phyloP scores from a whole-genome alignment of 1,140 invertebrate genomes.

The Aethina tumida region DNA sequence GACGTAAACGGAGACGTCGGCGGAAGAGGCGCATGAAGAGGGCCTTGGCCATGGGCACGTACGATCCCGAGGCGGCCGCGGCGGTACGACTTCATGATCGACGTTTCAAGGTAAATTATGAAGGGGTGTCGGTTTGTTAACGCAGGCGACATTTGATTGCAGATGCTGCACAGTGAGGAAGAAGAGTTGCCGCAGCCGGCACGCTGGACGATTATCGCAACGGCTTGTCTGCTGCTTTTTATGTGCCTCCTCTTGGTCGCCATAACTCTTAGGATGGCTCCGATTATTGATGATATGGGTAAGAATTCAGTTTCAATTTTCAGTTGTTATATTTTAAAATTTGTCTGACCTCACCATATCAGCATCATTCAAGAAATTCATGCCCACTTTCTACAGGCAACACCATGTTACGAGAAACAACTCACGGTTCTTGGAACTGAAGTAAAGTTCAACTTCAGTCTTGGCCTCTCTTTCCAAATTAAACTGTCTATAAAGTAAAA shows the following conservation, averaged over 20 bases:
- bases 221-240: conserved; percentile 71
- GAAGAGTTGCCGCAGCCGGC: conserved; percentile 72
- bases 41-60: conserved; percentile 20
- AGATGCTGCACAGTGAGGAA: conserved; percentile 33
- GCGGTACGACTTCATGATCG: conserved; percentile 17
- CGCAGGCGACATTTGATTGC: neutral
- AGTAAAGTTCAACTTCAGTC: too few relatives aligned
- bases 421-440: too few relatives aligned
- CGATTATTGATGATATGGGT: conserved; percentile 89
- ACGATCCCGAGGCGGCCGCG: conserved; percentile 10
- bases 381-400: too few relatives aligned
- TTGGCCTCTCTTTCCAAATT: too few relatives aligned
- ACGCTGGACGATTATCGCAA: conserved; percentile 79
- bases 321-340: too few relatives aligned
- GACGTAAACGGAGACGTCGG: conserved; percentile 31
- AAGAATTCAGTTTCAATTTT: too few relatives aligned
- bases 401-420: too few relatives aligned
- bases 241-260: conserved; percentile 83
- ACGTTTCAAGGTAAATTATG: neutral
- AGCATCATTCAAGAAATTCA: too few relatives aligned
- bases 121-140: neutral
- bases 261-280: conserved; percentile 78
- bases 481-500: too few relatives aligned
- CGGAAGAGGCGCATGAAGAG: conserved; percentile 30
- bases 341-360: too few relatives aligned